Base-by-base conservation (phyloP, 2,797 vertebrate species). In the Sebastes minor region DNA sequence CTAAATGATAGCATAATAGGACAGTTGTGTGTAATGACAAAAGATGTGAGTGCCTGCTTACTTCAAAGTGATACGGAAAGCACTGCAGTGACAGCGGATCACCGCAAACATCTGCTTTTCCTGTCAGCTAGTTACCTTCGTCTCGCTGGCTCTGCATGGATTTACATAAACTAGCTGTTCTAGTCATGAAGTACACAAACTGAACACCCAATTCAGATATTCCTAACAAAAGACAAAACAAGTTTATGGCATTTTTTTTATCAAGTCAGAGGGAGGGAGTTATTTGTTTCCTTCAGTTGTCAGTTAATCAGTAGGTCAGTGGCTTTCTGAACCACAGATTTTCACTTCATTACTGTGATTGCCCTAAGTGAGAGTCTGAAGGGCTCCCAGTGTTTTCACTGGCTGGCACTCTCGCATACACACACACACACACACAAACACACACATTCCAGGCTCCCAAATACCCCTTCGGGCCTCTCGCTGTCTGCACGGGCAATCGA, bases 401-500 rank as follows among this genome's bases (percentile, higher is more conserved):
- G 33, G 60, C 82, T 56, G n/a, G 57, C 49, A 76, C 73, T 52
- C 72, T 35, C 42, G 55, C 65, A 53, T 22, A 53, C 53, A 74
- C 71, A 73, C 70, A 81, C 72, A 71, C 73, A 71, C n/a, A n/a
- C 71, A 53, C 57, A 74, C 68, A 73, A 70, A 81, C 23, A 77
- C 79, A 78, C 78, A 80, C 80, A 75, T 64, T 82, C 78, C 79
- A 70, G 59, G 56, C 76, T 88, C 72, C 81, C 78, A 73, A 76
- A 88, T 78, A 89, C 67, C 78, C 91, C 89, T 90, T 59, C 25
- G 52, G 91, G 89, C 90, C 84, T 84, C 86, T 84, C 52, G 69
- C 82, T 88, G 89, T 88, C 91, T 93, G 91, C 92, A 87, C 85
- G 64, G 84, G 87, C 93, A 91, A 92, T 94, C 94, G 91, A 95